Evolutionary conservation across 2,113 vertebrate genomes (phyloP), one percentile per base, ranked within the genome.

Genomic region (Pungitius pungitius): DNA sequence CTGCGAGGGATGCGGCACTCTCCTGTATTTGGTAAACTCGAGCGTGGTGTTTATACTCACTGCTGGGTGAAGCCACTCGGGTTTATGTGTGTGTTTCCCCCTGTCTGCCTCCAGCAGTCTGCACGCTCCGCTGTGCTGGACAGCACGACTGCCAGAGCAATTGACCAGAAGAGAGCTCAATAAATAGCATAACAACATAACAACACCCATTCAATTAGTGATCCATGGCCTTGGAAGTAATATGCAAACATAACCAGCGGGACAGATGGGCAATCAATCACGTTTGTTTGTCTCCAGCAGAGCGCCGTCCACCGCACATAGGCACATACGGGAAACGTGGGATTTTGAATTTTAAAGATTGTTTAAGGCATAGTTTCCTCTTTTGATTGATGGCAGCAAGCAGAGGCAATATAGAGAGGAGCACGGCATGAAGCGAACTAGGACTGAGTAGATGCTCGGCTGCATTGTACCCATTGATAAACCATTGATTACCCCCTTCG

Each of bases 241-340:
- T 73, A 81, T 79, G 62, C 60, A 87, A 87, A 85, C 77, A 80
- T 52, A 61, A 69, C 85, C 70, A 80, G 67, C 74, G 54, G 43
- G 59, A 67, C 3, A 22, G 56, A 73, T 40, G 13, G 14, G 49
- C 73, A 59, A 89, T 90, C 82, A 85, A 88, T 90, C 82, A 83
- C 56, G 71, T 80, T 69, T 81, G 66, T 83, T 82, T 77, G 73
- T 73, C 63, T 27, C 4, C 27, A 64, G 54, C 49, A n/a, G n/a
- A 69, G 66, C 24, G 6, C 27, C 18, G 24, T 26, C 49, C 59
- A 65, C 51, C 40, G 40, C 69, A 67, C 18, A 56, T 47, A n/a
- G n/a, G 54, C 22, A 75, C 56, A 60, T 35, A 14, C 13, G 55
- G 47, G 37, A 45, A 57, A 54, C 57, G 35, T 9, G 6, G 2